phyloP scores from a whole-genome alignment of 2,113 vertebrate genomes.

The Charina bottae region DNA sequence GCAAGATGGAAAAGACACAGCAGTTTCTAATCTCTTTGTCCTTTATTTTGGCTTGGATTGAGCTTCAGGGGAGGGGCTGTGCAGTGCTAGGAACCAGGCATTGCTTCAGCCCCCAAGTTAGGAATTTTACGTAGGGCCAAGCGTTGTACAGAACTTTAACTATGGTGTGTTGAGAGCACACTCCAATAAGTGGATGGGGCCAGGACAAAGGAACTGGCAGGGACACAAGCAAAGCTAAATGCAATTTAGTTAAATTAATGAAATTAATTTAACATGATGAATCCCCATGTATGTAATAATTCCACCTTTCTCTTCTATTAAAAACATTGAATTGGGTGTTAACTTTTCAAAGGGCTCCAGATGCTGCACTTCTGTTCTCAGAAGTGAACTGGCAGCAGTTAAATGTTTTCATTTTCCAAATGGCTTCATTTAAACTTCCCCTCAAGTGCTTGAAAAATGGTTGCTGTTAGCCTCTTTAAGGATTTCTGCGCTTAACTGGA shows the following conservation, averaged over 20 bases:
- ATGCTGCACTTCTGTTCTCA: not conserved
- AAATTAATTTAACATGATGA: not conserved
- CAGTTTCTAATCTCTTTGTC: not conserved
- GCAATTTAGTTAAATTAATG: not conserved
- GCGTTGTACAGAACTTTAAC: not conserved
- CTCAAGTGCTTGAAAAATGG: not conserved
- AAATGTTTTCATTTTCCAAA: not conserved
- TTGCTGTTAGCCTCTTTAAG: not conserved
- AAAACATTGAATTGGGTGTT: not conserved
- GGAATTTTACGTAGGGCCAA: not conserved
- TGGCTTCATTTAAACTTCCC: not conserved
- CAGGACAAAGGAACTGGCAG: not conserved
- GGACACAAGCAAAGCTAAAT: not conserved
- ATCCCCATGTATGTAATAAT: not conserved
- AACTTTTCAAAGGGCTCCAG: not conserved
- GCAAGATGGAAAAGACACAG: not conserved
- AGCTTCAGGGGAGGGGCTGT: not conserved
- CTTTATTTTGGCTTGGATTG: not conserved
- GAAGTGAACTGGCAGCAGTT: not conserved
- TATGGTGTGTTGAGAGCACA: not conserved
- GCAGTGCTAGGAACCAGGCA: not conserved
- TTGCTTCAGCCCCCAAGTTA: not conserved
- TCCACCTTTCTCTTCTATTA: not conserved
- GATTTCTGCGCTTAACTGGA: not conserved
- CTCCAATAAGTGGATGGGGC: not conserved